Evolutionary conservation across 2,888 invertebrate species (phyloP).

Genomic region (Euplexia lucipara): DNA sequence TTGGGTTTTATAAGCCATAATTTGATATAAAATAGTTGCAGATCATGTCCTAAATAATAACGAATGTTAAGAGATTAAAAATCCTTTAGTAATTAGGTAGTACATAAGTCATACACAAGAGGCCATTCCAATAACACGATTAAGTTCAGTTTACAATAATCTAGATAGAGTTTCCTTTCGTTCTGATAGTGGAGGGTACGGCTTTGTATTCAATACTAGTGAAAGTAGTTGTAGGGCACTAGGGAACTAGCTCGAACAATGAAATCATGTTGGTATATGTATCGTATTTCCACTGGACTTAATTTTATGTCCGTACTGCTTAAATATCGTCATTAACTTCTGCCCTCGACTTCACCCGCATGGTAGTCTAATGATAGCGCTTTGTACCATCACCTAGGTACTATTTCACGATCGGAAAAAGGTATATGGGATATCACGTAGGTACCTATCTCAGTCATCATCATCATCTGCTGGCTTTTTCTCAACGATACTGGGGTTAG

Average conservation of each 20-base stretch:
- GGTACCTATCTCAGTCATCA: too few species aligned
- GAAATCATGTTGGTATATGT: conserved; percentile 50
- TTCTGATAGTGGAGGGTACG: conserved; percentile 8
- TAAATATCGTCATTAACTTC: too few species aligned
- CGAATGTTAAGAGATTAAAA: too few species aligned
- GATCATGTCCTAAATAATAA: conserved; percentile 14
- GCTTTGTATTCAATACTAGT: conserved; percentile 34
- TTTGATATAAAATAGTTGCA: not conserved
- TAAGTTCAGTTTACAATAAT: conserved; percentile 25
- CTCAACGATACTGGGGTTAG: too few species aligned
- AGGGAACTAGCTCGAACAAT: conserved; percentile 52
- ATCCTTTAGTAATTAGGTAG: not conserved
- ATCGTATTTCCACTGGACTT: conserved; percentile 37
- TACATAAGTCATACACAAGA: conserved; percentile 2
- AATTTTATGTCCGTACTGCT: conserved; percentile 28
- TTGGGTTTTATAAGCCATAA: not conserved
- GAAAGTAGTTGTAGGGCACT: conserved; percentile 50
- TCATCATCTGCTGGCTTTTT: too few species aligned
- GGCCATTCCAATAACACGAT: conserved; percentile 14
- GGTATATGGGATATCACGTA: too few species aligned
- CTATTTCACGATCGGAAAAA: too few species aligned
- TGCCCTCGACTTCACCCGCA: too few species aligned
- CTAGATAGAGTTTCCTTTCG: conserved; percentile 9
- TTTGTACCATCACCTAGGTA: too few species aligned
- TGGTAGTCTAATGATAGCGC: too few species aligned